A percentile compares a stretch with the other conserved stretches of the same genome.
Conservation (phyloP, 2,888 invertebrate genomes). For the Griposia aprilina region DNA sequence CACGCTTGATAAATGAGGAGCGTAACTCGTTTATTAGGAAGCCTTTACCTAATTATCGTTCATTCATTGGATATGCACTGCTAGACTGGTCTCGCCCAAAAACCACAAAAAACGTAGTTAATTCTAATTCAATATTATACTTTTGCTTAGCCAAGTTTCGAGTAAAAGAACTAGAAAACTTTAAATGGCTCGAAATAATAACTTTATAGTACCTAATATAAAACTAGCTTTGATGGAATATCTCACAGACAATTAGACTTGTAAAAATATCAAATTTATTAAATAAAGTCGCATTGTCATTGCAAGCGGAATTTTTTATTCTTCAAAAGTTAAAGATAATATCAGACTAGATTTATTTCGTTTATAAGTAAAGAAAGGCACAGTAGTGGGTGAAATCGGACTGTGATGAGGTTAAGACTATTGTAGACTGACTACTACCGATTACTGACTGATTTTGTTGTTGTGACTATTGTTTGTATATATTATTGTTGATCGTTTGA, state of each 20-base stretch:
- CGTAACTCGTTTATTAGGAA: background rate
- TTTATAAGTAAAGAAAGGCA: background rate
- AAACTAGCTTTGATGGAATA: background rate
- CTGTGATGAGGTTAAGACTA: background rate
- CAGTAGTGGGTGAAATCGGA: background rate
- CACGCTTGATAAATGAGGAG: background rate
- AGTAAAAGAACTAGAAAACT: background rate
- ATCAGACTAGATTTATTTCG: background rate
- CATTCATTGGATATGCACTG: background rate
- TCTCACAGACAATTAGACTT: conserved; percentile 22
- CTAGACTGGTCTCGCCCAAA: background rate
- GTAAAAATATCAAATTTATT: conserved; percentile 1
- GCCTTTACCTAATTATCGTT: no score
- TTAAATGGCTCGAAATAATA: conserved; percentile 1
- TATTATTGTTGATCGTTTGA: no score
- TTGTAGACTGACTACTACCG: no score
- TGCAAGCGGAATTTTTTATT: conserved; percentile 8
- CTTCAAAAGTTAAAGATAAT: background rate
- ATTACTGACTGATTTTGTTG: no score
- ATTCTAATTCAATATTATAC: background rate
- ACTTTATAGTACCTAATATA: background rate
- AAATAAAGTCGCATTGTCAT: background rate
- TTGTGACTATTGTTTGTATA: no score
- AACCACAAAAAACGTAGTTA: background rate
- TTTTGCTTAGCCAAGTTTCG: background rate